These are phyloP conservation scores for Daphoenositta chrysoptera DNA, from an alignment of 2,113 vertebrate genomes.

Conservation along the genomic window DNA sequence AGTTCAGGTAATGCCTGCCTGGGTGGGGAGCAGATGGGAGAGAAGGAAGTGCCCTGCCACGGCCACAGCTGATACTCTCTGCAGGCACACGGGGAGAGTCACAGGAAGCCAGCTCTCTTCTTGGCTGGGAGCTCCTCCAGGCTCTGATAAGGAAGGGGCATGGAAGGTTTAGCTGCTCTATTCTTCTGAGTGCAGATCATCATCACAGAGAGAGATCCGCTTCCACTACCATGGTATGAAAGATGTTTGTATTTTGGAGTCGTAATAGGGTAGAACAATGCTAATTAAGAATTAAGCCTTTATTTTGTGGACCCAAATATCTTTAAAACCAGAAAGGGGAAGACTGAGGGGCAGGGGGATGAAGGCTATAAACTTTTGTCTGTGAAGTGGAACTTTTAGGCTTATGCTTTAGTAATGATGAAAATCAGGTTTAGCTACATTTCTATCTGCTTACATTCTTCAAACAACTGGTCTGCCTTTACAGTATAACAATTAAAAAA, in stretches of 20 bases:
- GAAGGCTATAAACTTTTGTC: not conserved
- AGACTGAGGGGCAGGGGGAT: not conserved
- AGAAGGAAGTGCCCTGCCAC: not conserved
- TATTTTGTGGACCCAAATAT: not conserved
- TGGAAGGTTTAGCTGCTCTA: not conserved
- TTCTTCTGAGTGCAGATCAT: not conserved
- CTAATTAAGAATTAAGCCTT: not conserved
- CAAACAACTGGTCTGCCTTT: not conserved
- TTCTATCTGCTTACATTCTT: not conserved
- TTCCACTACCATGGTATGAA: not conserved
- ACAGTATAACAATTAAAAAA: not conserved
- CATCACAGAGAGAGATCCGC: not conserved
- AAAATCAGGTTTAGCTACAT: conserved; percentile 51
- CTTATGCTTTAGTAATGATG: not conserved
- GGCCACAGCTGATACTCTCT: not conserved
- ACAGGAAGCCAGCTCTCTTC: not conserved
- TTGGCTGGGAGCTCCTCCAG: not conserved
- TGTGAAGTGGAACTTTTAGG: not conserved
- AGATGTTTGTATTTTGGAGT: not conserved
- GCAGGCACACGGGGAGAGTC: not conserved
- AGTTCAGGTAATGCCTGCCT: not conserved
- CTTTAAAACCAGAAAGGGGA: not conserved
- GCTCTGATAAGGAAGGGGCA: not conserved
- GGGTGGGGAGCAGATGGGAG: not conserved
- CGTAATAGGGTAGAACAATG: not conserved